A percentile compares a stretch with the other conserved stretches of the same genome.
Conservation (phyloP, 2,797 vertebrate species). For the Discoglossus pictus region DNA sequence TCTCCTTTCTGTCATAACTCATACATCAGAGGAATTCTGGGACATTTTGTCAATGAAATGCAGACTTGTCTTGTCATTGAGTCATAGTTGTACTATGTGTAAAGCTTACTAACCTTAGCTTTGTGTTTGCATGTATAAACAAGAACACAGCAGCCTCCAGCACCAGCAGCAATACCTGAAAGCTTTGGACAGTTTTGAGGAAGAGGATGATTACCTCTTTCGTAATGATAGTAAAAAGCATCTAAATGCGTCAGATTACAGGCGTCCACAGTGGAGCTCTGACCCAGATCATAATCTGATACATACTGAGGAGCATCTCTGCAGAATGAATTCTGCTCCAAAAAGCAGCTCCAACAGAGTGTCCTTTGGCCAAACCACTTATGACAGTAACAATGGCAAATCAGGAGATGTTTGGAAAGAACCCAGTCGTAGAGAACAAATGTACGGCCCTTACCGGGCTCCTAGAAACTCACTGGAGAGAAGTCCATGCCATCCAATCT, state of each 20-base stretch:
- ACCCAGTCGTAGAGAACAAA: constrained; percentile 7
- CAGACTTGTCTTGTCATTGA: neutral
- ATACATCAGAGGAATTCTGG: neutral
- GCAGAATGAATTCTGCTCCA: constrained; percentile 16
- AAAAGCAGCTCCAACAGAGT: constrained; percentile 2
- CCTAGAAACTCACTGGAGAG: constrained; percentile 26
- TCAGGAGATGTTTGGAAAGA: constrained; percentile 29
- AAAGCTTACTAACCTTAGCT: constrained; percentile 58
- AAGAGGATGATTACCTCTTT: constrained; percentile 45
- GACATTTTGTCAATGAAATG: no score
- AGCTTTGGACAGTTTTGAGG: constrained; percentile 48
- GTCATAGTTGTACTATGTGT: constrained; percentile 9
- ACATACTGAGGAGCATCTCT: constrained; percentile 19
- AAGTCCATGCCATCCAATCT: constrained; percentile 23
- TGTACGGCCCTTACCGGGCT: constrained; percentile 24
- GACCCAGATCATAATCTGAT: constrained; percentile 22
- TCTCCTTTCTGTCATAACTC: constrained; percentile 38
- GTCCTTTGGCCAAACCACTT: constrained; percentile 39
- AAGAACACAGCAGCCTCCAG: constrained; percentile 65
- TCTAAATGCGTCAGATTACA: constrained; percentile 27
- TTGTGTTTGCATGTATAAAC: constrained; percentile 78
- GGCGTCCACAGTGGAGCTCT: constrained; percentile 30
- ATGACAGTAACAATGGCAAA: constrained; percentile 26
- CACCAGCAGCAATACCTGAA: constrained; percentile 51
- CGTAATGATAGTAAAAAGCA: constrained; percentile 23